Conservation (phyloP, 2,888 invertebrate species). For the Bombylius discolor region DNA sequence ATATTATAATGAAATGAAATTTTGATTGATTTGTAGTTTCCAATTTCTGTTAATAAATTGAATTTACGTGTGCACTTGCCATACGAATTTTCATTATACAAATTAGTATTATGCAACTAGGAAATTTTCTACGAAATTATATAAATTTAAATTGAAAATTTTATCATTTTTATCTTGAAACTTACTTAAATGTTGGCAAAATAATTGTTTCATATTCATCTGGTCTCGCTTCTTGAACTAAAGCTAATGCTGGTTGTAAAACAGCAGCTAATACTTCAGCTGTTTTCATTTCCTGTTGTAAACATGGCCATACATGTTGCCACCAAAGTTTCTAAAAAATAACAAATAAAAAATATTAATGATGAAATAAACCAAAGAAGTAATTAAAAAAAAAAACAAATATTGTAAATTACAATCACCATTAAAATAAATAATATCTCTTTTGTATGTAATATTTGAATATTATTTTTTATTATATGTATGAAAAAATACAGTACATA, state of each 20-base stretch:
- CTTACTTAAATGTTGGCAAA: constrained; percentile 73
- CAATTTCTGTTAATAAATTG: too few relatives aligned
- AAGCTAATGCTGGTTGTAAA: constrained; percentile 67
- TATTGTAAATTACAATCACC: too few relatives aligned
- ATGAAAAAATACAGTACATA: too few relatives aligned
- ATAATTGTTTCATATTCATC: constrained; percentile 72
- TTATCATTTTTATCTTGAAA: background rate
- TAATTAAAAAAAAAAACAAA: background rate
- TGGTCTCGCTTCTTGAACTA: constrained; percentile 63
- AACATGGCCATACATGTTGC: constrained; percentile 83
- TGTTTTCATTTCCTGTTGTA: constrained; percentile 72
- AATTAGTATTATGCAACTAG: too few relatives aligned
- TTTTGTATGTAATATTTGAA: background rate
- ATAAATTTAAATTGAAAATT: background rate
- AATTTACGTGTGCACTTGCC: too few relatives aligned
- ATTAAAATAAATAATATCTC: background rate
- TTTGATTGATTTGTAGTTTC: too few relatives aligned
- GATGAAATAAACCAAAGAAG: background rate
- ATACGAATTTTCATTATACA: too few relatives aligned
- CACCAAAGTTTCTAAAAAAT: constrained; percentile 77
- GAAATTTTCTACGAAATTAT: too few relatives aligned
- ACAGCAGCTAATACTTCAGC: constrained; percentile 79
- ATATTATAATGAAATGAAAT: too few relatives aligned
- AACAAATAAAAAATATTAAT: background rate
- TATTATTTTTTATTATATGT: too few relatives aligned